phyloP scores from a whole-genome alignment of 2,888 invertebrate genomes.

The Sminthurides aquaticus region DNA sequence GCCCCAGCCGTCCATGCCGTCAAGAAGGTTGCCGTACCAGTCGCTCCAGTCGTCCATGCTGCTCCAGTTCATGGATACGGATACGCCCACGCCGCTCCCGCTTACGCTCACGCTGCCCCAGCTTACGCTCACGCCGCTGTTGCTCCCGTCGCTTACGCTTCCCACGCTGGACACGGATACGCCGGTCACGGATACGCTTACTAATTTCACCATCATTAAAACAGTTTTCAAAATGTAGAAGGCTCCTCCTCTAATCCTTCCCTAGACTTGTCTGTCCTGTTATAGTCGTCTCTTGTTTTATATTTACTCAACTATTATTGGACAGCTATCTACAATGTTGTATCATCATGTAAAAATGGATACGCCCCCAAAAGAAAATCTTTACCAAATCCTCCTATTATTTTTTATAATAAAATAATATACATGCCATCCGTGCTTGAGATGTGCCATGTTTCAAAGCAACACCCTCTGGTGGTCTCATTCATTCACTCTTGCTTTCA shows the following conservation, averaged over 20 bases:
- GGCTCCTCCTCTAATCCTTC: background rate
- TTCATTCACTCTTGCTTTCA: background rate
- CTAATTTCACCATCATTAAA: background rate
- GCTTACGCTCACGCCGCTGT: background rate
- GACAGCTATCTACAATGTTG: no score
- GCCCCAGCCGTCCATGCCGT: slow-evolving; percentile 24
- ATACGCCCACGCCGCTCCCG: slow-evolving; percentile 8
- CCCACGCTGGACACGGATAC: background rate
- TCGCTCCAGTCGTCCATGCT: slow-evolving; percentile 12
- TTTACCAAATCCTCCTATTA: background rate
- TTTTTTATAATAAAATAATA: background rate
- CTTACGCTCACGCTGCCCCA: slow-evolving; percentile 5
- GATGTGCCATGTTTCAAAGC: background rate
- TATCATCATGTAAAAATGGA: no score
- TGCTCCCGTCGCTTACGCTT: background rate
- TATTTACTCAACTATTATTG: background rate
- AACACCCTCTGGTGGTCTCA: background rate
- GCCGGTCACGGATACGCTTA: slow-evolving; percentile 6
- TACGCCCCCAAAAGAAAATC: no score
- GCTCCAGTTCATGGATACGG: slow-evolving; percentile 11
- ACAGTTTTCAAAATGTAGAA: background rate
- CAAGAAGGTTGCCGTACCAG: slow-evolving; percentile 11
- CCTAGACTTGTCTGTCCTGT: background rate
- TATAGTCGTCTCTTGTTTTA: background rate
- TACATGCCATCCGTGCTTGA: background rate